Evolutionary conservation across 2,797 vertebrate species (phyloP), one percentile per base, ranked within the genome.

Genomic region (Thaleichthys pacificus): DNA sequence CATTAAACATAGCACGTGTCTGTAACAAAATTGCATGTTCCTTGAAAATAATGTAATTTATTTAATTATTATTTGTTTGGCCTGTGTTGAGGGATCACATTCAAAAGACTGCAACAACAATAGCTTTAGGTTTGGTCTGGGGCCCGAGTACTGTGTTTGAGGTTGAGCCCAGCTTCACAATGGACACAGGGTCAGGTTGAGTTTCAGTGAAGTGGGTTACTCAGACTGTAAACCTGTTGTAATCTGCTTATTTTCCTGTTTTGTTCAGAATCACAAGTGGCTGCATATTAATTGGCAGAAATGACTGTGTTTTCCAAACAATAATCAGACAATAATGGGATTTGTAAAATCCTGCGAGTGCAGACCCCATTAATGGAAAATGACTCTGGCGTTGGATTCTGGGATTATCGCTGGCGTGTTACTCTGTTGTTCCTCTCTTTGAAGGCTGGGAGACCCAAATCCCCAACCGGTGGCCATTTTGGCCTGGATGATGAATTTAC

Each of bases 301-400:
- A 74, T 49, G 17, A 66, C 28, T 49, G 72, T 71, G 72, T 71
- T 72, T 77, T 75, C 76, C 61, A 58, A 70, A 49, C 30, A 69
- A n/a, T 76, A 77, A 82, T 82, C 71, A 71, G 69, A 69, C 72
- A 60, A 57, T 81, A 78, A 76, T 72, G 73, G 78, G 78, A 77
- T 77, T 78, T 72, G 69, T 71, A 72, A 51, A 72, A 69, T 28
- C 70, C n/a, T 77, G 56, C 9, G 66, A 49, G 56, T 12, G 30
- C 11, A n/a, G 61, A 28, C 21, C 3, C 11, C 17, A 69, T 58
- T 58, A 63, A 51, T 38, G 19, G 65, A 22, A 68, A 51, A 47
- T 66, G 65, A n/a, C 63, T 73, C 61, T 35, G 51, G 73, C 42
- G 42, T 17, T 63, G 38, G 19, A 21, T 51, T 57, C 24, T 42